Base-by-base conservation (phyloP, 2,888 invertebrate species). In the Odontothrips loti region DNA sequence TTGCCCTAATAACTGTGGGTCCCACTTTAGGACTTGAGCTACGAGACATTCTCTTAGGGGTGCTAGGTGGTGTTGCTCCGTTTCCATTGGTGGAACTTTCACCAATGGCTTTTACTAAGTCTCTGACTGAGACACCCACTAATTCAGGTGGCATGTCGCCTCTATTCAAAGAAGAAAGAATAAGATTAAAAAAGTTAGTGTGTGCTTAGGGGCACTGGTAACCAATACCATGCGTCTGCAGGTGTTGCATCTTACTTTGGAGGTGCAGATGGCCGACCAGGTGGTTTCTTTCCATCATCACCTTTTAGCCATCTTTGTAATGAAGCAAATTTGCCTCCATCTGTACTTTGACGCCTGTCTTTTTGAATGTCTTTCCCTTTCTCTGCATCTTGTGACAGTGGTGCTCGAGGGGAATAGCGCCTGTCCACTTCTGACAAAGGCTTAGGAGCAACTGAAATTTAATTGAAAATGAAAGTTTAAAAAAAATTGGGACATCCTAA, bases 51-150 rank as follows among this genome's bases (percentile, higher is more conserved):
- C 83, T 82, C 15, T 92, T 92, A 9, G 93, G 93, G 0, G 93
- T 93, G 79, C 91, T 91, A 6, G 93, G 92, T 10, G 93, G 93
- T 0, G 93, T 93, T 75, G 91, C 90, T 51, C 92, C 92, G 86
- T 94, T 95, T 2, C 94, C 95, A 88, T 95, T 95, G n/a, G 92
- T 92, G 80, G 93, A 89, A 82, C 92, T 91, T 86, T 94, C 94
- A 0, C 93, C 93, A 86, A 94, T 91, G 0, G 91, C 92, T 85
- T 93, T 92, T 6, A 94, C 93, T 81, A 94, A 87, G 83, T 94
- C 94, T 83, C 93, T 91, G 20, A 94, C 93, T 0, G 93, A 93
- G 1, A 92, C 91, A 0, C 91, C 91, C 27, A 90, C 89, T 82
- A 91, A 88, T 85, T 92, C 92, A 0, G 89, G 87, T 1, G 86